Percentiles rank a stretch among this genome's conserved stretches.
phyloP scores from a whole-genome alignment of 2,888 invertebrate genomes.

The Meandrusa payeni region DNA sequence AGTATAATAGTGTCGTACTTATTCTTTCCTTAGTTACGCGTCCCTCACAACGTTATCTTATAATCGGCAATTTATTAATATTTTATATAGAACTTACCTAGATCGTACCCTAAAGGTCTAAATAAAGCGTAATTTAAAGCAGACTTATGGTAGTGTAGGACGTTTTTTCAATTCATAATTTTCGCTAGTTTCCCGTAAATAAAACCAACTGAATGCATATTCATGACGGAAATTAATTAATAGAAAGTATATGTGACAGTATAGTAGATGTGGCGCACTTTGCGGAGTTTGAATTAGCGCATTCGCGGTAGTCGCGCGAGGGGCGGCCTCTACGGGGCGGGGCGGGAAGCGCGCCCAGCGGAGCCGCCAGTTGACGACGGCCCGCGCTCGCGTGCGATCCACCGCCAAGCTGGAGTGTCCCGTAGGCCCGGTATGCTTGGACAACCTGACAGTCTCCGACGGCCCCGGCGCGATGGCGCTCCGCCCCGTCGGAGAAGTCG shows the following conservation, averaged over 20 bases:
- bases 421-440: conserved; percentile 76
- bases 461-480: conserved; percentile 52
- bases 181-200: too few species aligned
- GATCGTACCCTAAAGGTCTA: too few species aligned
- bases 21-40: too few species aligned
- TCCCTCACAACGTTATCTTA: not conserved
- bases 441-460: conserved; percentile 71
- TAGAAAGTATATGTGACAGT: conserved; percentile 19
- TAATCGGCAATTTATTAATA: too few species aligned
- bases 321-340: conserved; percentile 48
- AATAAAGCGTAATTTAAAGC: too few species aligned
- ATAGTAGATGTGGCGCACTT: conserved; percentile 31
- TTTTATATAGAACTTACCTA: too few species aligned
- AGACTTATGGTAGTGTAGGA: too few species aligned
- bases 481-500: conserved; percentile 65
- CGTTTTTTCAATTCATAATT: too few species aligned
- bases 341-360: conserved; percentile 41
- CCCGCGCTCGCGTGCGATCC: conserved; percentile 72
- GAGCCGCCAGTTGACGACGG: conserved; percentile 63
- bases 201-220: conserved; percentile 3
- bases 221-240: conserved; percentile 22
- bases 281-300: conserved; percentile 61
- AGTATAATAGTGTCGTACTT: conserved; percentile 31
- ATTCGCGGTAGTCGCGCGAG: conserved; percentile 38
- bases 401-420: conserved; percentile 73